Evolutionary conservation across 2,888 invertebrate species (phyloP).

Genomic region (Euphydryas editha): DNA sequence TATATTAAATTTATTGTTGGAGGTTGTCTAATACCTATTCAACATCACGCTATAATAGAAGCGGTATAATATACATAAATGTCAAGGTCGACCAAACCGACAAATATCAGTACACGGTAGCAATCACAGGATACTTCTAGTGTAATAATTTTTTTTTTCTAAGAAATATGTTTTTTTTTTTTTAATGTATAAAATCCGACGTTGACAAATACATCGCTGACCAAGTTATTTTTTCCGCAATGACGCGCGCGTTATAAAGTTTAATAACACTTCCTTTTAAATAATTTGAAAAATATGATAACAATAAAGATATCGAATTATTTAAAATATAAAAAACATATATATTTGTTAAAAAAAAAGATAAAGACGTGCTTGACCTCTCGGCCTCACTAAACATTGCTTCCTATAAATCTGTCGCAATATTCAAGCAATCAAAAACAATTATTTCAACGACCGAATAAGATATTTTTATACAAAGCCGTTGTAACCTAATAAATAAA

Average conservation of each 20-base stretch:
- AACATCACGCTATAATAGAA: too few species aligned
- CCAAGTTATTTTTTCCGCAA: not conserved
- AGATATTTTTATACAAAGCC: not conserved
- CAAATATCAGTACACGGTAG: too few species aligned
- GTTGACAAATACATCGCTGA: not conserved
- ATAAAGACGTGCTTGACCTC: conserved; percentile 9
- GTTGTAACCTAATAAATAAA: not conserved
- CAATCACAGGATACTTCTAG: not conserved
- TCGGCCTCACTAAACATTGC: not conserved
- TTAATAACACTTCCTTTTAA: not conserved
- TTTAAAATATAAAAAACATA: not conserved
- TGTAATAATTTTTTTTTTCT: too few species aligned
- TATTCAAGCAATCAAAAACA: conserved; percentile 5
- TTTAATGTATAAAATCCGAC: not conserved
- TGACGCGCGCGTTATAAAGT: not conserved
- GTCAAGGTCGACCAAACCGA: too few species aligned
- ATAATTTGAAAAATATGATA: not conserved
- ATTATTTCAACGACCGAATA: not conserved
- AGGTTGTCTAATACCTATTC: too few species aligned
- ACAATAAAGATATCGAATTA: not conserved
- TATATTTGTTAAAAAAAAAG: not conserved
- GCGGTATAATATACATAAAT: too few species aligned
- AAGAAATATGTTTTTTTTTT: too few species aligned
- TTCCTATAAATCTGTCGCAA: conserved; percentile 11
- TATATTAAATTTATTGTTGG: too few species aligned